A percentile compares a stretch with the other conserved stretches of the same genome.
These are phyloP conservation scores for Ditula angustiorana DNA, from an alignment of 2,888 invertebrate genomes.

Conservation along the genomic window DNA sequence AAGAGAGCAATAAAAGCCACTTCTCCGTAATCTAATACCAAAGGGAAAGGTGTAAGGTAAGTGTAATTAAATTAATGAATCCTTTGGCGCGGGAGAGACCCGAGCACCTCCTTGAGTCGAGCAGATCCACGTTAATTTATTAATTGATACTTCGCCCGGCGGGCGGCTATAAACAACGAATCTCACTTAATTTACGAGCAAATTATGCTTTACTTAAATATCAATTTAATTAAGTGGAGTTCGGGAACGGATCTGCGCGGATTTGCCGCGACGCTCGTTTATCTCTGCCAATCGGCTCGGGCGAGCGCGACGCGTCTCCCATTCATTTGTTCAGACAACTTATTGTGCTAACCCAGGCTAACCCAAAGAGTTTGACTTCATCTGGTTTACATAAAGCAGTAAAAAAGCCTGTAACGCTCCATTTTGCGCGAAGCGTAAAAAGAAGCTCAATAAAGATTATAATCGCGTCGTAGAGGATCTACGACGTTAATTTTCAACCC, in stretches of 20 bases:
- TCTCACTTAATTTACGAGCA: conserved; percentile 84
- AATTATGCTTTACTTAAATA: conserved; percentile 86
- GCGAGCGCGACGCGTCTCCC: conserved; percentile 14
- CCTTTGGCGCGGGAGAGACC: conserved; percentile 62
- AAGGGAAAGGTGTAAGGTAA: conserved; percentile 49
- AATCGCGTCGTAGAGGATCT: conserved; percentile 4
- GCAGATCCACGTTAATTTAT: conserved; percentile 81
- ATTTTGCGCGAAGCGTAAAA: neutral
- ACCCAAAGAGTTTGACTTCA: conserved; percentile 15
- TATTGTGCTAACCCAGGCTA: neutral
- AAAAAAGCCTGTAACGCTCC: neutral
- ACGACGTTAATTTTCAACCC: too few species aligned
- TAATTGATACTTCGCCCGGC: conserved; percentile 79
- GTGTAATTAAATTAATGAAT: conserved; percentile 79
- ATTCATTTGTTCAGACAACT: conserved; percentile 25
- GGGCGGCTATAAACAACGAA: conserved; percentile 81
- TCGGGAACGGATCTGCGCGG: conserved; percentile 70
- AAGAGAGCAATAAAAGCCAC: conserved; percentile 29
- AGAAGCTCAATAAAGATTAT: neutral
- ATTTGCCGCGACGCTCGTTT: conserved; percentile 70
- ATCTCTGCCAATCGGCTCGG: conserved; percentile 70
- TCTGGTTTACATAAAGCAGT: conserved; percentile 13
- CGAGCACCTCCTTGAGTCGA: conserved; percentile 75
- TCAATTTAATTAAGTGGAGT: conserved; percentile 85
- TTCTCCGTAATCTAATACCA: conserved; percentile 40